These are phyloP conservation scores for Polietes domitor DNA, from an alignment of 2,888 invertebrate genomes.

Conservation along the genomic window DNA sequence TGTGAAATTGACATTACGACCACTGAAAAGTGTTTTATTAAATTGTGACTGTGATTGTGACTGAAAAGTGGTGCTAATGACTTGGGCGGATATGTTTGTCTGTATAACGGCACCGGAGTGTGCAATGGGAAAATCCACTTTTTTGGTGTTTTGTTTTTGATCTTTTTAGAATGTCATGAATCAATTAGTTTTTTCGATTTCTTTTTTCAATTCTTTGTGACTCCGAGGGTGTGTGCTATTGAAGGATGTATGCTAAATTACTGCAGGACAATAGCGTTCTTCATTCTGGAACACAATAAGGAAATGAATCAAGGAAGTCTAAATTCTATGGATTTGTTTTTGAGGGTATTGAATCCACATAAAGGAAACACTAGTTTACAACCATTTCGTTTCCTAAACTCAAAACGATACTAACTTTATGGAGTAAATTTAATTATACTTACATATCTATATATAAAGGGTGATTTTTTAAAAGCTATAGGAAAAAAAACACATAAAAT, in stretches of 20 bases:
- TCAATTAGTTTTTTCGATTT: slow-evolving; percentile 47
- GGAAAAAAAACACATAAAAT: no score
- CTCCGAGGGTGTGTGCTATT: slow-evolving; percentile 38
- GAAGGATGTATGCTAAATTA: slow-evolving; percentile 37
- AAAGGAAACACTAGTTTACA: no score
- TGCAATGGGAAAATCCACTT: neutral
- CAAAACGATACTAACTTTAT: no score
- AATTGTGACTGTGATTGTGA: neutral
- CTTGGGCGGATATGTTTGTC: slow-evolving; percentile 25
- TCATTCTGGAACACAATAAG: no score
- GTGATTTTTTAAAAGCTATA: no score
- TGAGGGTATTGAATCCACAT: no score
- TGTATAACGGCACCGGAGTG: neutral
- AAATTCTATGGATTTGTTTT: no score
- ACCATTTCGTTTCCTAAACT: no score
- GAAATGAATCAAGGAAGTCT: no score
- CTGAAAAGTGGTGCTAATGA: slow-evolving; percentile 41
- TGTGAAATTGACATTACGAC: slow-evolving; percentile 47
- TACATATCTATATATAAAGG: no score
- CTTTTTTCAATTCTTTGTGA: neutral
- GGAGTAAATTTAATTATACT: no score
- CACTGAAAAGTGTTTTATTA: slow-evolving; percentile 24
- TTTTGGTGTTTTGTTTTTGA: neutral
- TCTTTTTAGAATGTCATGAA: slow-evolving; percentile 32
- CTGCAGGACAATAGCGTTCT: neutral